Evolutionary conservation across 2,888 invertebrate genomes (phyloP).

Genomic region (Lepetodrilus schrolli): DNA sequence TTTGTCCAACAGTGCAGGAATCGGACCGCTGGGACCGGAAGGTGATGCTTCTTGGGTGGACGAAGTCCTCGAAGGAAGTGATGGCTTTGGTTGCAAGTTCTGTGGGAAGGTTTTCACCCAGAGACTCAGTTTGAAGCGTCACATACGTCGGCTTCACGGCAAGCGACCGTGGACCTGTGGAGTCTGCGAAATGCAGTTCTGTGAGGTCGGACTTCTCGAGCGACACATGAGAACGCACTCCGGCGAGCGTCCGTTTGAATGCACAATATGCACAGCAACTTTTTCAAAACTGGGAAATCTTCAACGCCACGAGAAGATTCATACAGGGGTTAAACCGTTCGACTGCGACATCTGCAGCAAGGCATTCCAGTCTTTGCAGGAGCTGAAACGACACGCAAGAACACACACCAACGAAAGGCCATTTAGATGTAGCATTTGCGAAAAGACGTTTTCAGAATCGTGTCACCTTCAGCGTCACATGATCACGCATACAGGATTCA

Average conservation of each 20-base stretch:
- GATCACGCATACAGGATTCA: not conserved
- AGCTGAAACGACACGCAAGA: not conserved
- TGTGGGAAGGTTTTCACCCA: no score
- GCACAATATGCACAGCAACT: not conserved
- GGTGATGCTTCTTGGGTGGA: no score
- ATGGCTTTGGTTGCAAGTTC: no score
- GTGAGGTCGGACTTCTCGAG: not conserved
- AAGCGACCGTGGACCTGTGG: not conserved
- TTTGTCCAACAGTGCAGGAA: no score
- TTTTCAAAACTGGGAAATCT: not conserved
- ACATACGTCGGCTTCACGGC: no score
- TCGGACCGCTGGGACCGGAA: no score
- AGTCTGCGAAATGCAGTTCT: slow-evolving; percentile 4
- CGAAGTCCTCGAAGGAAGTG: no score
- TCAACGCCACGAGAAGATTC: slow-evolving; percentile 1
- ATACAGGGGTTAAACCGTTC: not conserved
- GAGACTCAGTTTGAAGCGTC: no score
- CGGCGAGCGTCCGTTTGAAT: not conserved
- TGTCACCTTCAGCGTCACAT: slow-evolving; percentile 3
- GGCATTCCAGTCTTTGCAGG: not conserved
- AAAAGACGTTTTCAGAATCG: not conserved
- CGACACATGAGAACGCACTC: not conserved
- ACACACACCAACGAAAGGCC: not conserved
- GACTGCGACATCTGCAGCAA: not conserved
- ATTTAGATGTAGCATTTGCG: not conserved